These are phyloP conservation scores for Phrynosoma blainvillii DNA, from an alignment of 2,113 vertebrate genomes.

Conservation along the genomic window DNA sequence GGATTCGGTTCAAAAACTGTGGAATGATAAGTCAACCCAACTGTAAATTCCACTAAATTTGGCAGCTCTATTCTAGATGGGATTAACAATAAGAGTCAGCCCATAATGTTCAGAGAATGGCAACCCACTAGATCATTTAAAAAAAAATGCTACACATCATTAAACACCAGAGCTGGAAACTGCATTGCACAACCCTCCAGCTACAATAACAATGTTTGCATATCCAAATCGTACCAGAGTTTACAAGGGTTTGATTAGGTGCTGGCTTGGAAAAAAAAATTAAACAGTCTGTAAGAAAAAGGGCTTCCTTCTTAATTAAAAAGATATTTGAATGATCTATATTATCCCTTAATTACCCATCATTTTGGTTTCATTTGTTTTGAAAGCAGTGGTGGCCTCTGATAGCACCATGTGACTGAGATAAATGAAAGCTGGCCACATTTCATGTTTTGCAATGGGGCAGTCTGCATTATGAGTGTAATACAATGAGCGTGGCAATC, in stretches of 20 bases:
- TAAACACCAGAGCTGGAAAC: neutral
- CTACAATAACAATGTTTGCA: conserved; percentile 7
- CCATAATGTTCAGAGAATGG: neutral
- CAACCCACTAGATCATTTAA: neutral
- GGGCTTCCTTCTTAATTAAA: conserved; percentile 55
- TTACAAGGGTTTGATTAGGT: neutral
- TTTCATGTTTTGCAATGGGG: conserved; percentile 69
- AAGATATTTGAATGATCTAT: conserved; percentile 56
- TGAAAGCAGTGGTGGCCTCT: conserved; percentile 68
- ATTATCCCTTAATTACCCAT: conserved; percentile 57
- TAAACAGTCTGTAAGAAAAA: conserved; percentile 48
- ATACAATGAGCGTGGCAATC: conserved; percentile 81
- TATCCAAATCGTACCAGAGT: conserved; percentile 20
- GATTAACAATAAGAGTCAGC: no score
- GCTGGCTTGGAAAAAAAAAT: conserved; percentile 31
- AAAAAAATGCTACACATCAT: neutral
- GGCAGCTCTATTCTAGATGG: no score
- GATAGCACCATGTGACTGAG: conserved; percentile 63
- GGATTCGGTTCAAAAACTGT: no score
- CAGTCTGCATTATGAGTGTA: conserved; percentile 71
- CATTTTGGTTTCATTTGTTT: conserved; percentile 70
- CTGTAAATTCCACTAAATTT: no score
- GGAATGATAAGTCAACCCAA: no score
- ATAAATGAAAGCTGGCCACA: conserved; percentile 63
- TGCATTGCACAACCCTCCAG: neutral